These are phyloP conservation scores for Blennius ocellaris DNA, from an alignment of 2,113 vertebrate genomes.

Conservation along the genomic window DNA sequence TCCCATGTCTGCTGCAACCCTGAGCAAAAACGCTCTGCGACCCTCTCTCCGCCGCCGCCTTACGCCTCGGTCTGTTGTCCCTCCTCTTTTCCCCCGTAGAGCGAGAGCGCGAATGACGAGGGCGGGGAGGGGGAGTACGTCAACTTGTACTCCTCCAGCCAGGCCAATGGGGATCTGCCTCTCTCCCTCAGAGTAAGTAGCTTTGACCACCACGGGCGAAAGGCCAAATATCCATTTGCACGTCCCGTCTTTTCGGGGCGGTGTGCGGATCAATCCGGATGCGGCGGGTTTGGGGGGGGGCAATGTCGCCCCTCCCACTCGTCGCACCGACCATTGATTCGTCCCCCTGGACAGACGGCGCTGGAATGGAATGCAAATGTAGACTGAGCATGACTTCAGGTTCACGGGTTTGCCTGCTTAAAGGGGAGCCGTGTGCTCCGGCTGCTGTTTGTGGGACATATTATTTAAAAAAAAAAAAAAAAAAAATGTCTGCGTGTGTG, in stretches of 20 bases:
- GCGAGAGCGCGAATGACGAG: slow-evolving; percentile 91
- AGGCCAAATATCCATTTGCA: slow-evolving; percentile 68
- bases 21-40: slow-evolving; percentile 50
- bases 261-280: slow-evolving; percentile 60
- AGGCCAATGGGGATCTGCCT: slow-evolving; percentile 90
- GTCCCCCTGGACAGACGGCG: slow-evolving; percentile 49
- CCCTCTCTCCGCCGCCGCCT: slow-evolving; percentile 59
- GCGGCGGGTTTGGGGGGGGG: too few relatives aligned
- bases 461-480: slow-evolving; percentile 6
- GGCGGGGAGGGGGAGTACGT: slow-evolving; percentile 96
- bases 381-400: slow-evolving; percentile 56
- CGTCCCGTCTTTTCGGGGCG: slow-evolving; percentile 57
- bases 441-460: slow-evolving; percentile 32
- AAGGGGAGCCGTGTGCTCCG: slow-evolving; percentile 37
- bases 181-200: slow-evolving; percentile 93
- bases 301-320: slow-evolving; percentile 11
- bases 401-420: slow-evolving; percentile 51
- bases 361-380: slow-evolving; percentile 57
- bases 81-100: slow-evolving; percentile 89
- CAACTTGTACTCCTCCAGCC: slow-evolving; percentile 94
- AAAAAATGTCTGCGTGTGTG: slow-evolving; percentile 48
- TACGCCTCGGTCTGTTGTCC: slow-evolving; percentile 69
- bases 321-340: slow-evolving; percentile 51
- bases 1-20: slow-evolving; percentile 29
- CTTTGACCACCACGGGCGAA: slow-evolving; percentile 52